Base-by-base conservation (phyloP, 2,797 vertebrate species). In the Cheirogaleus major region DNA sequence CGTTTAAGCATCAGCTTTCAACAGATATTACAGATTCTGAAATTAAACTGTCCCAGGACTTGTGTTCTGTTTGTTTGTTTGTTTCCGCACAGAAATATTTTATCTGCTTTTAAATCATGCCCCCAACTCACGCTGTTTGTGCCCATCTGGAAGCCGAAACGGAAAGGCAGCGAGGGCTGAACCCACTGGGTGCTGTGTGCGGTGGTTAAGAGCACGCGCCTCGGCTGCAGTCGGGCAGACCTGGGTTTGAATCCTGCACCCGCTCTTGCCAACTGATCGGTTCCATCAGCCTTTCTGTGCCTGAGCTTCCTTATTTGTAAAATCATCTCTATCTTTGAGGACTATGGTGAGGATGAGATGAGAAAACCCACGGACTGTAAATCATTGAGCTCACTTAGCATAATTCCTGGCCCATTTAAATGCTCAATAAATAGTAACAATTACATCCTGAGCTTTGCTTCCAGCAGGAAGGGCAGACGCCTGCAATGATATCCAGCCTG, bases 141-240 rank as follows among this genome's bases (percentile, higher is more conserved):
- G 20, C n/a, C 18, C 2, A 7, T 69, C 11, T 13, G 79, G 41
- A 43, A 52, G 76, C 23, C 3, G 32, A 35, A 5, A 22, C 0
- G 32, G n/a, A 2, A 9, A 18, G 12, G 41, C 0, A 12, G 18
- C 1, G 57, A n/a, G 41, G 18, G 8, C 23, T 2, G 5, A 2
- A 25, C 4, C n/a, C 30, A 0, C 0, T 0, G 23, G 25, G 20
- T 0, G 0, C 57, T 5, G 6, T 2, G 52, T 6, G 0, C 0
- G 0, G 0, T 30, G 27, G 25, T 12, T 13, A 27, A 4, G 30
- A 30, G 25, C 7, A 4, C 1, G 0, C 3, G 38, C 32, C 50
- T 35, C 0, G 1, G 18, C 2, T 45, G 5, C 61, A 48, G 48
- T 43, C 25, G 1, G 3, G 7, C 2, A 38, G 63, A 57, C 32